Evolutionary conservation across 2,797 vertebrate genomes (phyloP), one percentile per base, ranked within the genome.

Genomic region (Fratercula arctica): DNA sequence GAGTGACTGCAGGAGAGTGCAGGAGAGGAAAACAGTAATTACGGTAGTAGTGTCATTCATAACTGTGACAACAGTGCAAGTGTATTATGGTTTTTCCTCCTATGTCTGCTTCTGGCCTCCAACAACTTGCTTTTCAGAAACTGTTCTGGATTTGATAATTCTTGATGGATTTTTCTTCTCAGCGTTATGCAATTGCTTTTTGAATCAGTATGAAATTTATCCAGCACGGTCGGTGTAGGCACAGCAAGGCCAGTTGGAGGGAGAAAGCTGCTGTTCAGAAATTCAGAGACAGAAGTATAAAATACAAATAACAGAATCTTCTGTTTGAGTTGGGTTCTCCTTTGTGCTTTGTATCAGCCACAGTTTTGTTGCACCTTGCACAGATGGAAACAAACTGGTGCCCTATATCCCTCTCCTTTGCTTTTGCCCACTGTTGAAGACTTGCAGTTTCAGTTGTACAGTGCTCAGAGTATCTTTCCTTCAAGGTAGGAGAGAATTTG

Each of bases 101-200:
- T 64, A 0, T 48, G 43, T 57, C 43, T 63, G 67, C 51, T 66
- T 66, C 59, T 67, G 57, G 33, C 41, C 19, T 86, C 57, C 69
- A 81, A 66, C 43, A 93, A 18, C 39, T 85, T 85, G 37, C 39
- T 94, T 93, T 84, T 48, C 33, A 50, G 39, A 31, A 56, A 8
- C 26, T 39, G 2, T n/a, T 88, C 25, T 67, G 43, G 70, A 54
- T 63, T 60, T 70, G 13, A 12, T 41, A 39, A 70, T 75, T 78
- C 64, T 59, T 74, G 51, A 51, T 70, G 48, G 16, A 72, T 86
- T 94, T 92, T 81, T 90, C 46, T 70, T 86, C 60, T 68, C n/a
- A 33, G 53, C 68, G 45, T 82, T 28, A 6, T 24, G 9, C 23
- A 13, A 18, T 33, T 89, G 59, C 20, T 46, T 79, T 90, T 74